Percentiles rank a stretch among this genome's conserved stretches.
phyloP scores from a whole-genome alignment of 37 sponge, comb jelly and placozoan genomes.

The Oscarella lobularis region DNA sequence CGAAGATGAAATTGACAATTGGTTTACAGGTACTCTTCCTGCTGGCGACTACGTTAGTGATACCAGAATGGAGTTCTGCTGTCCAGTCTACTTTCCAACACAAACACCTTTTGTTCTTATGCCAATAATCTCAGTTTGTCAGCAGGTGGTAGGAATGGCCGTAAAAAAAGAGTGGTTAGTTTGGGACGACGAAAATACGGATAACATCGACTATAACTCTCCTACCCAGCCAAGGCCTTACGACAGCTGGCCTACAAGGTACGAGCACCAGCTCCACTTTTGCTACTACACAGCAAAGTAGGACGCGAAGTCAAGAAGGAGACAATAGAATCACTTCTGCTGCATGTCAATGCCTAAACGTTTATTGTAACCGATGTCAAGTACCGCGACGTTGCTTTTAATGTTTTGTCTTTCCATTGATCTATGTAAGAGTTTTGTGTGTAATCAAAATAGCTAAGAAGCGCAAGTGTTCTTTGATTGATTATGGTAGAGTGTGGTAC shows the following conservation, averaged over 20 bases:
- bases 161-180: background rate
- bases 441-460: no score
- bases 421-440: no score
- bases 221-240: background rate
- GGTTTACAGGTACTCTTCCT: constrained; percentile 19
- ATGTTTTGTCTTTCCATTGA: no score
- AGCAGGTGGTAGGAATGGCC: constrained; percentile 12
- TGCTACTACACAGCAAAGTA: no score
- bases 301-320: no score
- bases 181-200: constrained; percentile 16
- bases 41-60: constrained; percentile 15
- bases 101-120: constrained; percentile 11
- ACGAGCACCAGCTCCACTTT: constrained; percentile 13
- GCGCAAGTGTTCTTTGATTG: no score
- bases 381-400: no score
- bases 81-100: constrained; percentile 12
- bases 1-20: constrained; percentile 11
- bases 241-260: background rate
- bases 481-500: no score
- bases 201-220: background rate
- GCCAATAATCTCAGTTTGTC: background rate
- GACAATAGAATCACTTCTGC: no score
- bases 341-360: no score
- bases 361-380: no score
- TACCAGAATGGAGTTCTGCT: constrained; percentile 12